Evolutionary conservation across 2,797 vertebrate species (phyloP).

Genomic region (Macropus fuliginosus): DNA sequence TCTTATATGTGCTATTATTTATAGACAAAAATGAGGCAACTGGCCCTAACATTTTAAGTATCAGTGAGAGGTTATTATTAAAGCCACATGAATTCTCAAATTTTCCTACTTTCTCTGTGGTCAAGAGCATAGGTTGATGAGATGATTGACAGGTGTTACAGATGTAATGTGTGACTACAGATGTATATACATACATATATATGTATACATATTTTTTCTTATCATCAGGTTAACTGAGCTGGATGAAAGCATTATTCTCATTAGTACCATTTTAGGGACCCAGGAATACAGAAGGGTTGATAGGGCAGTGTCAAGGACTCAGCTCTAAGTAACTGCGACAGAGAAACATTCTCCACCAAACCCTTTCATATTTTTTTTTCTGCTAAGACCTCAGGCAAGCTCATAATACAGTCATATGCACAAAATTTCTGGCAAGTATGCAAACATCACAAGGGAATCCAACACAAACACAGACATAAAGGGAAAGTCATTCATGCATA

Average conservation of each 20-base stretch:
- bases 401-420: not conserved
- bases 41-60: not conserved
- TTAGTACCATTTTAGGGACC: not conserved
- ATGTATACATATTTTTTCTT: not conserved
- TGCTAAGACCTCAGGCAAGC: not conserved
- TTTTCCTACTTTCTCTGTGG: not conserved
- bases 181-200: not conserved
- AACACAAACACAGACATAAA: not conserved
- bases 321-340: not conserved
- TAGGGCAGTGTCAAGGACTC: not conserved
- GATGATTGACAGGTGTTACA: not conserved
- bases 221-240: not conserved
- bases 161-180: not conserved
- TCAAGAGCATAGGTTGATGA: not conserved
- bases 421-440: not conserved
- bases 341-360: not conserved
- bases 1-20: not conserved
- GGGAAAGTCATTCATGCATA: not conserved
- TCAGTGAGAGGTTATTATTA: not conserved
- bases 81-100: not conserved
- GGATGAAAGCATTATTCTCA: not conserved
- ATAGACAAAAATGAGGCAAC: not conserved
- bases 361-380: not conserved
- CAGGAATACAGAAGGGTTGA: not conserved
- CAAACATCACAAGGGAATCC: not conserved